Conservation (phyloP, 2,113 vertebrate species). For the Trematomus loennbergii region DNA sequence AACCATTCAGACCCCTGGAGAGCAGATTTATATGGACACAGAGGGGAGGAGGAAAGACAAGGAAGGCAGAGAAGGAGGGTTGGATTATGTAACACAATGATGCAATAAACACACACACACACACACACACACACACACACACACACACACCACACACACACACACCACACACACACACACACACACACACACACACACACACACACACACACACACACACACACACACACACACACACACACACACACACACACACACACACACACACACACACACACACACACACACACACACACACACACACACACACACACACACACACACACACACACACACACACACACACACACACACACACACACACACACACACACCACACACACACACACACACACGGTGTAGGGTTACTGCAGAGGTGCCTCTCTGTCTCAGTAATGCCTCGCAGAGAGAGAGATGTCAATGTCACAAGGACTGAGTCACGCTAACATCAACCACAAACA, state of each 20-base stretch:
- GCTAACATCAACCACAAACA: constrained; percentile 51
- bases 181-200: too few relatives aligned
- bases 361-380: background rate
- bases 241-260: too few relatives aligned
- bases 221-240: too few relatives aligned
- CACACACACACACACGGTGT: constrained; percentile 39
- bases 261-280: too few relatives aligned
- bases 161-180: too few relatives aligned
- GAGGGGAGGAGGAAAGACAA: constrained; percentile 9
- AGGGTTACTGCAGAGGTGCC: constrained; percentile 76
- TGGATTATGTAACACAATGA: constrained; percentile 64
- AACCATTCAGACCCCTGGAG: constrained; percentile 9
- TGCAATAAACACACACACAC: constrained; percentile 55
- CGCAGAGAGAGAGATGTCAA: constrained; percentile 67
- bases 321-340: too few relatives aligned
- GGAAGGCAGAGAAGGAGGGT: constrained; percentile 39
- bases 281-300: too few relatives aligned
- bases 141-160: too few relatives aligned
- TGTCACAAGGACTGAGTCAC: constrained; percentile 70
- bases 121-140: too few relatives aligned
- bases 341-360: too few relatives aligned
- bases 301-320: too few relatives aligned
- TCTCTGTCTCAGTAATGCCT: constrained; percentile 68
- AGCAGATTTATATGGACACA: constrained; percentile 1
- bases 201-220: too few relatives aligned